Base-by-base conservation (phyloP, 2,797 vertebrate genomes). In the Emydoidea blandingii region DNA sequence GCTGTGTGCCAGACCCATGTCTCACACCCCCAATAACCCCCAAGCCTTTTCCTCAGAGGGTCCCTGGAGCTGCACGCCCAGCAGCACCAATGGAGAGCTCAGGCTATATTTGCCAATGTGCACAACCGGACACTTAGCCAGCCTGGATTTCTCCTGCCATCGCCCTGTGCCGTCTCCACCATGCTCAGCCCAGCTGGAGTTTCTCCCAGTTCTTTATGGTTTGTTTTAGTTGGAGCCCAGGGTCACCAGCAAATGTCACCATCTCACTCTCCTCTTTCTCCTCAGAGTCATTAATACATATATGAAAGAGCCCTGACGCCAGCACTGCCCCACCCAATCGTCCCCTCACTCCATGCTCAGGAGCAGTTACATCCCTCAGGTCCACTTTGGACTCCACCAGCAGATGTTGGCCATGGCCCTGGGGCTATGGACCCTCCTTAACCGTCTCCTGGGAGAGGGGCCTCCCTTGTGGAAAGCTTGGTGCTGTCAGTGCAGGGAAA, bases 381-480 rank as follows among this genome's bases (percentile, higher is more conserved):
- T 34, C 49, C 56, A 18, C 85, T 78, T 44, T 2, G 0, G 47
- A 1, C 0, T 6, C 54, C 57, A 3, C 1, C 1, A 19, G 49
- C 59, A 62, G 79, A 82, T 31, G n/a, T 3, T 47, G 81, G 44
- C 59, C 47, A 14, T 57, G 31, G 68, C 23, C 57, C 12, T 56
- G 18, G 41, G 74, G 83, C 31, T 8, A 1, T 0, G n/a, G 65
- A 19, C 65, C n/a, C n/a, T 21, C 19, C 19, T 37, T 37, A n/a
- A 68, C 65, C 21, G 65, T 37, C 19, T 41, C 65, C 16, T 68
- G 65, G 65, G 65, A 23, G 65, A 68, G 65, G 34, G n/a, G n/a
- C n/a, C n/a, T 23, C 19, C 57, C 29, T 62, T 62, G 10, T 6
- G n/a, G n/a, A 72, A 41, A 72, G 37, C 57, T 5, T 72, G 19